These are phyloP conservation scores for Archocentrus centrarchus DNA, from an alignment of 2,113 vertebrate genomes.

Conservation along the genomic window DNA sequence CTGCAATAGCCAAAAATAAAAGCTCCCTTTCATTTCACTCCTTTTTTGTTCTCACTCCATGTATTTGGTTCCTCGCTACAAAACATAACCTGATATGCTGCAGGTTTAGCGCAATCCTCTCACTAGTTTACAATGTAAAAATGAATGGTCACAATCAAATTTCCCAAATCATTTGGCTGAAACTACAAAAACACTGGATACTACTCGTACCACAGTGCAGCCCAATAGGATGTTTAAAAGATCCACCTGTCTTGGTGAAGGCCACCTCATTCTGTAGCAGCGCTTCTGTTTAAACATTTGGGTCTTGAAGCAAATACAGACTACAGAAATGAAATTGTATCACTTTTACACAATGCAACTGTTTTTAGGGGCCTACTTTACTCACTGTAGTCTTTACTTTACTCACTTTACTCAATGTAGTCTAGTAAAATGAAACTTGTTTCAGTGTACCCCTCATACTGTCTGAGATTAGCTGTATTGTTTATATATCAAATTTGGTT, in stretches of 20 bases:
- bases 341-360: neutral
- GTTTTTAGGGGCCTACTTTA: neutral
- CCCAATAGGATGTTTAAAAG: neutral
- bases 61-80: neutral
- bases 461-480: neutral
- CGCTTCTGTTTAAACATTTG: neutral
- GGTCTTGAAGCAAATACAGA: neutral
- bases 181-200: neutral
- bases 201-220: neutral
- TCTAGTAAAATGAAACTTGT: neutral
- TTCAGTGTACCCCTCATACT: neutral
- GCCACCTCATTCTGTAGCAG: neutral
- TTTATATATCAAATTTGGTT: neutral
- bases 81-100: neutral
- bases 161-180: neutral
- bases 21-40: neutral
- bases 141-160: too few relatives aligned
- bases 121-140: too few relatives aligned
- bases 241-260: neutral
- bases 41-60: neutral
- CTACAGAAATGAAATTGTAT: neutral
- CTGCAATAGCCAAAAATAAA: neutral
- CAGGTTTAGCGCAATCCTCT: neutral
- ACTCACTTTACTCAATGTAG: neutral
- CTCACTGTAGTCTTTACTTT: neutral